Evolutionary conservation across 2,797 vertebrate genomes (phyloP).

Genomic region (Pipistrellus pipistrellus): DNA sequence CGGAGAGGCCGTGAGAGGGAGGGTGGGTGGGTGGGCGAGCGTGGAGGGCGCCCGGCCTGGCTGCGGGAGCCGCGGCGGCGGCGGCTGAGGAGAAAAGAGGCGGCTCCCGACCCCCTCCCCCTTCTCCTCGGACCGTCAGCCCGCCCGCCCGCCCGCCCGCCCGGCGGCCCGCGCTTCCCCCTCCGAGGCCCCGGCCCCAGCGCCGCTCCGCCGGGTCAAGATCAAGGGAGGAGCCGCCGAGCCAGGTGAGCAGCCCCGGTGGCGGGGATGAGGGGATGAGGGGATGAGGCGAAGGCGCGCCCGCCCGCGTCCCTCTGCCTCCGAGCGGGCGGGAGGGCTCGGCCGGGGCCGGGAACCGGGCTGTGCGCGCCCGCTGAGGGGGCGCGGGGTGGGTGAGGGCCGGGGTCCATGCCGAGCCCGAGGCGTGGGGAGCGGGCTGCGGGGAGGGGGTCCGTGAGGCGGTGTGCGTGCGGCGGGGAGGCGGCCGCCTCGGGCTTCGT

Average conservation of each 20-base stretch:
- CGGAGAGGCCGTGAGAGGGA: constrained; percentile 50
- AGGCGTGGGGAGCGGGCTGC: not conserved
- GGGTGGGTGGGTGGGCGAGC: constrained; percentile 26
- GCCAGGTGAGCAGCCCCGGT: constrained; percentile 53
- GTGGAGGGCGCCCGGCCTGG: constrained; percentile 68
- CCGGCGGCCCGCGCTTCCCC: constrained; percentile 47
- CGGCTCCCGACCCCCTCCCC: constrained; percentile 66
- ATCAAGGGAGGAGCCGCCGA: constrained; percentile 42
- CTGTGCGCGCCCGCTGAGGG: not conserved
- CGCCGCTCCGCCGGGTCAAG: not conserved
- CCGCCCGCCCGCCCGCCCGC: not conserved
- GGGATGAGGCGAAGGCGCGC: not conserved
- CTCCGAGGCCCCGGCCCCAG: constrained; percentile 57
- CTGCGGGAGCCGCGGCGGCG: constrained; percentile 66
- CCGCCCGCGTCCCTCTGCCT: not conserved
- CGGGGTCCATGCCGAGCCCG: not conserved
- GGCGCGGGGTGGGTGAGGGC: not conserved
- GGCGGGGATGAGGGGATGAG: not conserved
- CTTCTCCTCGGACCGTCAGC: constrained; percentile 40
- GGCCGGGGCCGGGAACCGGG: not conserved
- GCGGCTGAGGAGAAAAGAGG: constrained; percentile 74
- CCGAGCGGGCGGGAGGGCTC: not conserved
- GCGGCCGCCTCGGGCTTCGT: not conserved
- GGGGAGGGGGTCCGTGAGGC: not conserved
- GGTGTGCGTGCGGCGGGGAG: not conserved